A percentile compares a stretch with the other conserved stretches of the same genome.
Conservation (phyloP, 1,140 invertebrate species). For the Antheraea mylitta region DNA sequence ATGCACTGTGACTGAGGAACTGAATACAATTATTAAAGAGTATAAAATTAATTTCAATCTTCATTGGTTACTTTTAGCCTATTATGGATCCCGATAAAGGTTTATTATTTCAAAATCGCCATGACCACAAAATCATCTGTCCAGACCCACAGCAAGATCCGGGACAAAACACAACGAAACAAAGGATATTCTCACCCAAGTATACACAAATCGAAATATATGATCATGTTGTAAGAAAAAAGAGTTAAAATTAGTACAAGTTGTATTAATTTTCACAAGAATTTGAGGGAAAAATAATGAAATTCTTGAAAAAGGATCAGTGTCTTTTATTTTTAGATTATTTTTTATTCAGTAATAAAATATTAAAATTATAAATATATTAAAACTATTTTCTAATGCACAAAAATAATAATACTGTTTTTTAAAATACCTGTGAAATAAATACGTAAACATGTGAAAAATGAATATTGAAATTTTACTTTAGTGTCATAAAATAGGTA, state of each 20-base stretch:
- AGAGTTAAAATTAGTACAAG: constrained; percentile 53
- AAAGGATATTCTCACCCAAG: constrained; percentile 72
- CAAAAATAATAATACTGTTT: background rate
- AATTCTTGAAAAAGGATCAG: background rate
- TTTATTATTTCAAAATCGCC: constrained; percentile 82
- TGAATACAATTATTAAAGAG: background rate
- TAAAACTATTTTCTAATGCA: background rate
- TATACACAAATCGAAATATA: constrained; percentile 82
- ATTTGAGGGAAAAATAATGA: background rate
- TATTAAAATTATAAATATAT: constrained; percentile 1
- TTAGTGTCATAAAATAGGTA: background rate
- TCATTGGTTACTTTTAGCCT: constrained; percentile 58
- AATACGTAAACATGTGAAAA: background rate
- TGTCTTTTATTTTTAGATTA: constrained; percentile 1
- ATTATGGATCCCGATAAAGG: constrained; percentile 82
- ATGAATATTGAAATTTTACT: background rate
- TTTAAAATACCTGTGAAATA: background rate
- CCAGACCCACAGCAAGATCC: constrained; percentile 77
- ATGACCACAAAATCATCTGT: constrained; percentile 81
- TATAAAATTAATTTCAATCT: background rate
- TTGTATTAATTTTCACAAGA: background rate
- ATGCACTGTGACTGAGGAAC: background rate
- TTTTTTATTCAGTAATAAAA: background rate
- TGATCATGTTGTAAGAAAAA: constrained; percentile 81
- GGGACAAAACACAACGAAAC: constrained; percentile 77